Conservation (phyloP, 2,888 invertebrate genomes). For the Pristionchus japonicus region DNA sequence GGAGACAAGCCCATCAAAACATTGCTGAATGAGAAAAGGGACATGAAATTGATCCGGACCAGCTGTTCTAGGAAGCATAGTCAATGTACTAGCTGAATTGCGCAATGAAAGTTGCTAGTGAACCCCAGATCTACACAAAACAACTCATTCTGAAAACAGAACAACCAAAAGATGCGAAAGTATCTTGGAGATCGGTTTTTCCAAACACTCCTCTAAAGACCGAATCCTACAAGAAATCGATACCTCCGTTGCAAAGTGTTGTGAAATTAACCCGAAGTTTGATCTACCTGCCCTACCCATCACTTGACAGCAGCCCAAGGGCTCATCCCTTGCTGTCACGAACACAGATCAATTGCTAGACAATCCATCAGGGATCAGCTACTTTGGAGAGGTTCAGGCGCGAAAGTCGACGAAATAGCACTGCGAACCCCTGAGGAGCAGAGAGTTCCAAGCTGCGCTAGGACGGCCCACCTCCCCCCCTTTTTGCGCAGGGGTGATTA, state of each 20-base stretch:
- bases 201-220: too few species aligned
- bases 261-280: neutral
- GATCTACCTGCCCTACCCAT: neutral
- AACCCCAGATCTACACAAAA: too few species aligned
- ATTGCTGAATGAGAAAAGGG: neutral
- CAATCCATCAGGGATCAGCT: neutral
- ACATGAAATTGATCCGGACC: slow-evolving; percentile 12
- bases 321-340: neutral
- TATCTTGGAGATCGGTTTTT: too few species aligned
- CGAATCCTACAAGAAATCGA: too few species aligned
- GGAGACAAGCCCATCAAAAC: slow-evolving; percentile 27
- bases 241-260: too few species aligned
- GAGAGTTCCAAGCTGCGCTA: neutral
- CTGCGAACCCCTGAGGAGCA: neutral
- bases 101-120: neutral
- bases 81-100: neutral
- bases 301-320: neutral
- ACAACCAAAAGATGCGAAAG: too few species aligned
- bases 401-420: neutral
- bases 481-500: slow-evolving; percentile 43
- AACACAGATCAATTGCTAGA: too few species aligned
- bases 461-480: neutral
- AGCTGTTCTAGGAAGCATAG: neutral
- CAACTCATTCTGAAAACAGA: too few species aligned
- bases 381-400: neutral